Evolutionary conservation across 1,140 invertebrate genomes (phyloP), one percentile per base, ranked within the genome.

Genomic region (Chionoecetes opilio): DNA sequence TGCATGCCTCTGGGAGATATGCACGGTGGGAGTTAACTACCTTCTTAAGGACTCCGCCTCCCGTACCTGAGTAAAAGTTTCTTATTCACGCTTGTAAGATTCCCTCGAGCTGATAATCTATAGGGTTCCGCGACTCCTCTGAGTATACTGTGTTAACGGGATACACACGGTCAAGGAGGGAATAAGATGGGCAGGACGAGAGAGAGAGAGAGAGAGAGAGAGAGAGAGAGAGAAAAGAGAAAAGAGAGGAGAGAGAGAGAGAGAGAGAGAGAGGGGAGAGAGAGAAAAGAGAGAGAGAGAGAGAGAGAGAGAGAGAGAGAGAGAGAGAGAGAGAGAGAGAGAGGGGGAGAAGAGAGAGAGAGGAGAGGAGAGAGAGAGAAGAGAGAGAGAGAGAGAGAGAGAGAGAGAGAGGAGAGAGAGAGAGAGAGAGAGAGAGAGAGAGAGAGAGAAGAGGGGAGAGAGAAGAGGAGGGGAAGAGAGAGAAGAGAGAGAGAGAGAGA

Each of bases 271-370:
- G n/a, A n/a, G n/a, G n/a, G n/a, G n/a, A n/a, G n/a, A 46, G 5
- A 14, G 14, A 14, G 41, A 5, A 8, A 14, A 5, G 5, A 14
- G 41, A 46, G 14, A 14, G 41, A 14, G 41, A 46, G 41, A 46
- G 5, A 46, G 14, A n/a, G 63, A 75, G 63, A 26, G 63, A n/a
- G 63, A n/a, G 63, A 75, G 21, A 75, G 63, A n/a, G 63, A 75
- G 63, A n/a, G 21, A 75, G 63, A n/a, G 63, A 75, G n/a, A 53
- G 86, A 26, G 35, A 21, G 86, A 26, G n/a, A 88, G 32, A 38
- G 32, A 38, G 86, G 41, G 86, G 41, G 86, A 88, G 86, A 88
- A n/a, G n/a, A n/a, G n/a, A n/a, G n/a, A n/a, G n/a, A n/a, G n/a
- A n/a, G n/a, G n/a, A n/a, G n/a, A n/a, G n/a, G n/a, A n/a, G n/a